These are phyloP conservation scores for Timema cristinae DNA, from an alignment of 2,888 invertebrate species.

Conservation along the genomic window DNA sequence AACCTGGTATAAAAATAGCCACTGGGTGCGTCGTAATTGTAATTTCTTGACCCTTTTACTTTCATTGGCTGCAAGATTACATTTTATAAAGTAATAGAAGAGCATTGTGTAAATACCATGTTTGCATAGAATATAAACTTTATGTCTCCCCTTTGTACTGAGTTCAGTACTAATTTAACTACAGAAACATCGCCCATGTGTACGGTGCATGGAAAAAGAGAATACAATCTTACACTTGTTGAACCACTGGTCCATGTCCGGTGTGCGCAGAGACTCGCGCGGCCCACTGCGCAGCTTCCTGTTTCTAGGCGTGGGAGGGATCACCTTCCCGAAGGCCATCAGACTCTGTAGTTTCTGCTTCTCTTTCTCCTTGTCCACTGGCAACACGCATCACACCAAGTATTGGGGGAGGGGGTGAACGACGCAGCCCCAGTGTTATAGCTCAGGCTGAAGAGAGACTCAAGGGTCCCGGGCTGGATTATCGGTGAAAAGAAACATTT, in stretches of 20 bases:
- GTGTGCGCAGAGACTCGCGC: background rate
- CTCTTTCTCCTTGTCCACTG: conserved; percentile 44
- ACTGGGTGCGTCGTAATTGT: no score
- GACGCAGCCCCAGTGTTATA: background rate
- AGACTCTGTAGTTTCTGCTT: conserved; percentile 45
- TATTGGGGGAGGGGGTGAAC: background rate
- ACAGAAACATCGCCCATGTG: no score
- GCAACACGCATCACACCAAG: background rate
- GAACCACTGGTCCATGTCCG: conserved; percentile 9
- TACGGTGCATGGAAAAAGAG: no score
- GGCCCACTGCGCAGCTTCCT: background rate
- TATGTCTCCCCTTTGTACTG: no score
- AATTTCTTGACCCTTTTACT: no score
- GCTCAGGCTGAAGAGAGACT: no score
- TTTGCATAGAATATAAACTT: no score
- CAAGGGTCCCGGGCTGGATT: background rate
- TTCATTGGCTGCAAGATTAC: no score
- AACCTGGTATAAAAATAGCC: no score
- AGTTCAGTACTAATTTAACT: no score
- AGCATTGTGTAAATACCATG: no score
- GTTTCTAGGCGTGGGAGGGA: conserved; percentile 41
- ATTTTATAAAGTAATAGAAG: no score
- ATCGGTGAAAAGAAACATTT: background rate
- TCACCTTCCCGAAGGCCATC: conserved; percentile 47
- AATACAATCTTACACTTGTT: conserved; percentile 1